Conservation (phyloP, 2,797 vertebrate species). For the Adrianichthys oophorus region DNA sequence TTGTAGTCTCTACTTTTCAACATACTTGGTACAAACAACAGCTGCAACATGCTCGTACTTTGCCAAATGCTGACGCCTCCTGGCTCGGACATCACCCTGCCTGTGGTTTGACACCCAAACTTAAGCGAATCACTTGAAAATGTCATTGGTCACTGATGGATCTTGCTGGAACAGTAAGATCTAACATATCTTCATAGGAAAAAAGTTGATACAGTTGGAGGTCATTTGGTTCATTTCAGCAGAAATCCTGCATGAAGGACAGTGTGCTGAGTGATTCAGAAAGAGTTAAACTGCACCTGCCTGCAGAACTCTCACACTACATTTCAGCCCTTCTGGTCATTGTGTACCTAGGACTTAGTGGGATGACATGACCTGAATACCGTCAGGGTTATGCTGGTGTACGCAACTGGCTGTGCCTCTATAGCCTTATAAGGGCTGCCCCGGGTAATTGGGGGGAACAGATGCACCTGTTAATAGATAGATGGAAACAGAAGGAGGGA, state of each 20-base stretch:
- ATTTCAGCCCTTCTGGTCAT: conserved; percentile 69
- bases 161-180: conserved; percentile 6
- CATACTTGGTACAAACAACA: conserved; percentile 79
- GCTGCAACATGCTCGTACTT: conserved; percentile 65
- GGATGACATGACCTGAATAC: conserved; percentile 73
- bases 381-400: conserved; percentile 71
- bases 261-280: conserved; percentile 33
- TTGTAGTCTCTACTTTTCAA: conserved; percentile 52
- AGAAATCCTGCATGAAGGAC: conserved; percentile 15
- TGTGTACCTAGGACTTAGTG: conserved; percentile 69
- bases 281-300: conserved; percentile 75
- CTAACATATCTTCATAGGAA: background rate
- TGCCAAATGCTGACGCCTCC: conserved; percentile 59
- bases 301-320: conserved; percentile 63
- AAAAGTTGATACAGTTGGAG: background rate
- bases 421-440: conserved; percentile 73
- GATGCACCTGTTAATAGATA: conserved; percentile 81
- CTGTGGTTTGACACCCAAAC: conserved; percentile 42
- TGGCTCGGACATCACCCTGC: conserved; percentile 42
- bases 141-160: conserved; percentile 5
- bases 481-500: conserved; percentile 65
- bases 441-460: conserved; percentile 57
- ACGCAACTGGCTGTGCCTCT: conserved; percentile 70
- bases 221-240: background rate
- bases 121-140: conserved; percentile 29